Percentiles rank a stretch among this genome's conserved stretches.
These are phyloP conservation scores for Cercopithecus neglectus DNA, from an alignment of 2,797 vertebrate species.

Conservation along the genomic window DNA sequence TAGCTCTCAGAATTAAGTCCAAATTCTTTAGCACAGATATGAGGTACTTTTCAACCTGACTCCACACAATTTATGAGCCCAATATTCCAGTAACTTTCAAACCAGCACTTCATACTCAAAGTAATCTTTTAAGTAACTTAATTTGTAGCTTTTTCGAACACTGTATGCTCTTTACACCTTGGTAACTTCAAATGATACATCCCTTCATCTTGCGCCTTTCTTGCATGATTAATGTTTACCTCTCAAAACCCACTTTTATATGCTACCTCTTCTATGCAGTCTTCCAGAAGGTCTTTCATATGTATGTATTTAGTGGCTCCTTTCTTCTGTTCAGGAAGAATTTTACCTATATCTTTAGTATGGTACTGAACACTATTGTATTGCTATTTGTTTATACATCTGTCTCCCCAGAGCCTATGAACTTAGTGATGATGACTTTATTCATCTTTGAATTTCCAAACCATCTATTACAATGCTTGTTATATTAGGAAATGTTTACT, in stretches of 20 bases:
- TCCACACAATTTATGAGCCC: not conserved
- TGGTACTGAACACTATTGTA: not conserved
- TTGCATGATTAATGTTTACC: not conserved
- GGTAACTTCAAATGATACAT: not conserved
- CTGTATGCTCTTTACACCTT: not conserved
- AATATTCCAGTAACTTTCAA: slow-evolving; percentile 1
- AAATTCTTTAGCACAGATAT: not conserved
- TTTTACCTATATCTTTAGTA: not conserved
- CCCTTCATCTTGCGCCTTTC: not conserved
- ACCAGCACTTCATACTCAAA: not conserved
- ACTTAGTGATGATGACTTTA: not conserved
- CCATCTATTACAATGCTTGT: not conserved
- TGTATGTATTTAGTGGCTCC: not conserved
- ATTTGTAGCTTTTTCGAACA: not conserved
- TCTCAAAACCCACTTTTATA: not conserved
- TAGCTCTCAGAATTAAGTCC: not conserved
- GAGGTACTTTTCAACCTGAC: not conserved
- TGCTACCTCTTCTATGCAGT: not conserved
- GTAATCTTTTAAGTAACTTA: not conserved
- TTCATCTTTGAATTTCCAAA: not conserved
- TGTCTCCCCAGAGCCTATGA: not conserved
- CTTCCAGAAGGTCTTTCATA: not conserved
- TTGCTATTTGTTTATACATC: not conserved
- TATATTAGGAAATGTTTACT: not conserved
- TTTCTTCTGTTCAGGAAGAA: slow-evolving; percentile 15